These are phyloP conservation scores for Xerus rutilus DNA, from an alignment of 2,797 vertebrate species.

Conservation along the genomic window DNA sequence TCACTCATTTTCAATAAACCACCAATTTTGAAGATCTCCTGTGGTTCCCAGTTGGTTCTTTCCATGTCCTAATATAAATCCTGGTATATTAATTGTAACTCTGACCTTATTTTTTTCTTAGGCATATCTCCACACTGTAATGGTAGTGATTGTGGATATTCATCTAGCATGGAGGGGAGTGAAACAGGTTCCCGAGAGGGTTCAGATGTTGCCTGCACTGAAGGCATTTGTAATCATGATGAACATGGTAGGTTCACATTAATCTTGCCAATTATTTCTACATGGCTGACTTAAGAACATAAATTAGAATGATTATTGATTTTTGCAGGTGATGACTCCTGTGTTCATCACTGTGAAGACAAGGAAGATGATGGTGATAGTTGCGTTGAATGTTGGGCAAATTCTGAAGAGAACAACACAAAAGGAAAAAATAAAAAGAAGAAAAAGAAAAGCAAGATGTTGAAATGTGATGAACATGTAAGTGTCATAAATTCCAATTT, in stretches of 20 bases:
- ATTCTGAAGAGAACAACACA: slow-evolving; percentile 90
- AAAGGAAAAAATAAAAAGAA: slow-evolving; percentile 98
- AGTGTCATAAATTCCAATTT: slow-evolving; percentile 76
- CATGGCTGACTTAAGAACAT: neutral
- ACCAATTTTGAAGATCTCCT: slow-evolving; percentile 37
- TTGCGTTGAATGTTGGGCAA: slow-evolving; percentile 96
- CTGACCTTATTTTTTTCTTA: slow-evolving; percentile 80
- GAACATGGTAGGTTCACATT: slow-evolving; percentile 92
- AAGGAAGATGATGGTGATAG: slow-evolving; percentile 96
- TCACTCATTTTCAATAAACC: slow-evolving; percentile 40
- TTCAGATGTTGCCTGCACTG: slow-evolving; percentile 96
- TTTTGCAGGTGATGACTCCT: slow-evolving; percentile 91
- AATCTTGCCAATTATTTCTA: neutral
- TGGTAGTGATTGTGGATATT: slow-evolving; percentile 97
- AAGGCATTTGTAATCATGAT: slow-evolving; percentile 98
- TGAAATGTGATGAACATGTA: slow-evolving; percentile 92
- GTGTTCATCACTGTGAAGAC: slow-evolving; percentile 91
- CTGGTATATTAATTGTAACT: neutral
- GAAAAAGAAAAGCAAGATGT: slow-evolving; percentile 95
- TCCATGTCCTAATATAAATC: slow-evolving; percentile 6
- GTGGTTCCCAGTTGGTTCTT: neutral
- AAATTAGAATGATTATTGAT: slow-evolving; percentile 20
- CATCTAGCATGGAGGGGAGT: slow-evolving; percentile 98
- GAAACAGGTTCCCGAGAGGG: slow-evolving; percentile 96
- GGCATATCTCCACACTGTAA: slow-evolving; percentile 94